Evolutionary conservation across 2,113 vertebrate genomes (phyloP).

Genomic region (Cynopterus brachyotis): DNA sequence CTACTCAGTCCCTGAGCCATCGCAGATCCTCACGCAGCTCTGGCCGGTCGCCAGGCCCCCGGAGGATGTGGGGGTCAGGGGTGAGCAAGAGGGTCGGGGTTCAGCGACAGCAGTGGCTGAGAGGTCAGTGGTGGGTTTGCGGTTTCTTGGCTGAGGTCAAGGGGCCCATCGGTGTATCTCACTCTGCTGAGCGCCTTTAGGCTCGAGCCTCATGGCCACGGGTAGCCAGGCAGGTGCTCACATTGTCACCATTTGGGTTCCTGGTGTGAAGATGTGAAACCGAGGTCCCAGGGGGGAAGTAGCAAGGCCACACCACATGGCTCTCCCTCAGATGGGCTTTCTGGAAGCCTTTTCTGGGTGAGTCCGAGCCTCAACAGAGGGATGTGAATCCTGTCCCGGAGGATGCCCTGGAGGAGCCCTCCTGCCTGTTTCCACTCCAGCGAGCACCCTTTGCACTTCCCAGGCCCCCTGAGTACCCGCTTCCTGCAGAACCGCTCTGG

Average conservation of each 20-base stretch:
- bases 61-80: background rate
- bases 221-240: background rate
- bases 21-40: too few species aligned
- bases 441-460: background rate
- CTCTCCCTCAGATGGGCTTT: background rate
- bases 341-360: background rate
- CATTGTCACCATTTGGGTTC: too few species aligned
- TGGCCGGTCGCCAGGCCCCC: fast-evolving
- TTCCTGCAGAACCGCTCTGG: fast-evolving
- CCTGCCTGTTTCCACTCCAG: fast-evolving
- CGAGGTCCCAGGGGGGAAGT: background rate
- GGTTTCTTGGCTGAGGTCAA: background rate
- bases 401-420: background rate
- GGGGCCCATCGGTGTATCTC: background rate
- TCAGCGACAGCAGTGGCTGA: background rate
- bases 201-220: background rate
- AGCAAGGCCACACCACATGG: background rate
- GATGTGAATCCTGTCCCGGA: background rate
- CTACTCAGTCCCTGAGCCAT: background rate
- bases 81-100: background rate
- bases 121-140: background rate
- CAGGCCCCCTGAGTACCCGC: fast-evolving
- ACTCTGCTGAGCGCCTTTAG: background rate
- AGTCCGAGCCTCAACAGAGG: fast-evolving
- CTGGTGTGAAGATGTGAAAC: background rate